These are phyloP conservation scores for Prunella himalayana DNA, from an alignment of 2,113 vertebrate genomes.

Conservation along the genomic window DNA sequence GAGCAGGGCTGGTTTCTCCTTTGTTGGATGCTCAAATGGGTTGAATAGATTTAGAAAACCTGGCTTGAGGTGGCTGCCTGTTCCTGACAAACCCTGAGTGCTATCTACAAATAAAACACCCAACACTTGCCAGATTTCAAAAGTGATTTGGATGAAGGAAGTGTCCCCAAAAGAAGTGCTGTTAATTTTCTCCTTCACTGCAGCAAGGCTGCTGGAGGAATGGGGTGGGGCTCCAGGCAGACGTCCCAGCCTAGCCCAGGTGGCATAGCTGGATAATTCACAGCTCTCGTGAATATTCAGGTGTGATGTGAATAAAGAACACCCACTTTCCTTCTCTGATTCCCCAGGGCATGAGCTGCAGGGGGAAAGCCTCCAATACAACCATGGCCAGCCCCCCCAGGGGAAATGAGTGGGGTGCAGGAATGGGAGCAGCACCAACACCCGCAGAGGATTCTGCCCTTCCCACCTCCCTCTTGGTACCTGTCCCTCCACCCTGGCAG, in stretches of 20 bases:
- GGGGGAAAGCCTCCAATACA: neutral
- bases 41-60: neutral
- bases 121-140: neutral
- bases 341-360: neutral
- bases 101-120: neutral
- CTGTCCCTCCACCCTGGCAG: neutral
- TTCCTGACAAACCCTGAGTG: accelerated
- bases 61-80: neutral
- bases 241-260: accelerated
- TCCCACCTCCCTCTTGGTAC: neutral
- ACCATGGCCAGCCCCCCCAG: accelerated
- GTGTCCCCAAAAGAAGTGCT: neutral
- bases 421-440: neutral
- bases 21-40: neutral
- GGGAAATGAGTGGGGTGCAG: neutral
- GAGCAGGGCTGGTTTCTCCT: neutral
- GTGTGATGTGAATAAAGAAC: neutral
- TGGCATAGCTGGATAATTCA: neutral
- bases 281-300: neutral
- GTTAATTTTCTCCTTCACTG: constrained; percentile 8
- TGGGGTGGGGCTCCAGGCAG: neutral
- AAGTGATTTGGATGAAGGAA: neutral
- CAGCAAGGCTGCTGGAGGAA: neutral
- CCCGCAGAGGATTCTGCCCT: neutral
- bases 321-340: neutral